Percentiles rank a stretch among this genome's conserved stretches.
phyloP scores from a whole-genome alignment of 2,113 vertebrate genomes.

The Circaetus gallicus region DNA sequence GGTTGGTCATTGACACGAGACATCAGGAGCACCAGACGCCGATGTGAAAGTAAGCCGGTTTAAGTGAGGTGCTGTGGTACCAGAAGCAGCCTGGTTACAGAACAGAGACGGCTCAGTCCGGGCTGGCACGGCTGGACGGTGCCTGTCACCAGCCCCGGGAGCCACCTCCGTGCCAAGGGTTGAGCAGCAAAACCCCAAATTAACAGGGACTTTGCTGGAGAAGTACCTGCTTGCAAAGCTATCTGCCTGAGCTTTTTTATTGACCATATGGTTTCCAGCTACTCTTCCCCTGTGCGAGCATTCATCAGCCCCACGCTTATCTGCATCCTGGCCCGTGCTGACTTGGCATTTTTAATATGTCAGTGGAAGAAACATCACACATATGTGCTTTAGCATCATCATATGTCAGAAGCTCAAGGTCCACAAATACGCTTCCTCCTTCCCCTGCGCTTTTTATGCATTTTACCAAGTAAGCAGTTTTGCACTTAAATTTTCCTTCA shows the following conservation, averaged over 20 bases:
- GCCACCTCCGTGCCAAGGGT: accelerated
- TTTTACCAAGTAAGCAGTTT: background rate
- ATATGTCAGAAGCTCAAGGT: background rate
- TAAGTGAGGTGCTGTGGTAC: background rate
- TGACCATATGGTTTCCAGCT: background rate
- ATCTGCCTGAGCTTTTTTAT: accelerated
- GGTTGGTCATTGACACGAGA: accelerated
- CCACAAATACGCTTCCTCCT: background rate
- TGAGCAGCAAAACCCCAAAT: background rate
- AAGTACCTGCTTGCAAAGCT: accelerated
- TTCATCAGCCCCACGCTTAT: background rate
- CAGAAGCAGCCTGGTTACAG: background rate
- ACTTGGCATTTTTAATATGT: background rate
- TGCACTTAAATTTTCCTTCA: background rate
- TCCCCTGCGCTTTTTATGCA: background rate
- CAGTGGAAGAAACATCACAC: background rate
- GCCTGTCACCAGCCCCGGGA: background rate
- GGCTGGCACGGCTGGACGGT: background rate
- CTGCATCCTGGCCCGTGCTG: background rate
- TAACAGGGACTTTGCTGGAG: background rate
- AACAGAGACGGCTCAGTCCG: background rate
- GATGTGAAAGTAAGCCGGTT: background rate
- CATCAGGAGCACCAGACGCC: accelerated
- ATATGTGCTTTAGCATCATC: background rate
- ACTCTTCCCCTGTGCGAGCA: accelerated